phyloP scores from a whole-genome alignment of 2,888 invertebrate genomes.

The Patella depressa region DNA sequence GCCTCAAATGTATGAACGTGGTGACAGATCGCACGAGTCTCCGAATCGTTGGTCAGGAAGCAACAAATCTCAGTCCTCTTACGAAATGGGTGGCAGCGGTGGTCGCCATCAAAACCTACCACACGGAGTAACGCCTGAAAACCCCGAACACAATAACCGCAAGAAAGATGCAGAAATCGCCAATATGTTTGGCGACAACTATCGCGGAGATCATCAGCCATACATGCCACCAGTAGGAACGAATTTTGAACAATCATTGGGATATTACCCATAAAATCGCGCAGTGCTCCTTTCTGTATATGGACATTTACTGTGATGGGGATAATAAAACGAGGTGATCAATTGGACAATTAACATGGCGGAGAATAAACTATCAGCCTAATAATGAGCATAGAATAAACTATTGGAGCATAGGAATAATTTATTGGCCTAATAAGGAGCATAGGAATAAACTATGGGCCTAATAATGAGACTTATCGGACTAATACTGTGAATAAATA shows the following conservation, averaged over 20 bases:
- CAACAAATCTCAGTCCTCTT: slow-evolving; percentile 16
- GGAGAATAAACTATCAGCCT: no score
- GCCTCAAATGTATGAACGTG: slow-evolving; percentile 10
- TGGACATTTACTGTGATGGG: no score
- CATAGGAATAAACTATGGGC: no score
- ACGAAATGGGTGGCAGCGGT: slow-evolving; percentile 17
- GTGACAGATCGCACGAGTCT: not conserved
- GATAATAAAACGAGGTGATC: no score
- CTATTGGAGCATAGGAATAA: no score
- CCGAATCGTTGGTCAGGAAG: not conserved
- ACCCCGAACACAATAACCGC: slow-evolving; percentile 16
- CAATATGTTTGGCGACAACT: slow-evolving; percentile 50
- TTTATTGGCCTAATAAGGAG: no score
- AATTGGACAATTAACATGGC: no score
- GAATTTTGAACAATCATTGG: slow-evolving; percentile 59
- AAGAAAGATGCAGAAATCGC: slow-evolving; percentile 55
- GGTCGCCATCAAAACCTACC: not conserved
- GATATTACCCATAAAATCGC: slow-evolving; percentile 56
- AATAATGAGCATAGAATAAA: no score
- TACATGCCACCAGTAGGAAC: slow-evolving; percentile 31
- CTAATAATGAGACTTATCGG: no score
- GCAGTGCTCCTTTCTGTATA: not conserved
- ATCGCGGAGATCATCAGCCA: slow-evolving; percentile 15
- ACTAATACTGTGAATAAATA: no score
- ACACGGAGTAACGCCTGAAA: not conserved